Percentiles rank a stretch among this genome's conserved stretches.
phyloP scores from a whole-genome alignment of 2,797 vertebrate genomes.

The Leucoraja ocellata region DNA sequence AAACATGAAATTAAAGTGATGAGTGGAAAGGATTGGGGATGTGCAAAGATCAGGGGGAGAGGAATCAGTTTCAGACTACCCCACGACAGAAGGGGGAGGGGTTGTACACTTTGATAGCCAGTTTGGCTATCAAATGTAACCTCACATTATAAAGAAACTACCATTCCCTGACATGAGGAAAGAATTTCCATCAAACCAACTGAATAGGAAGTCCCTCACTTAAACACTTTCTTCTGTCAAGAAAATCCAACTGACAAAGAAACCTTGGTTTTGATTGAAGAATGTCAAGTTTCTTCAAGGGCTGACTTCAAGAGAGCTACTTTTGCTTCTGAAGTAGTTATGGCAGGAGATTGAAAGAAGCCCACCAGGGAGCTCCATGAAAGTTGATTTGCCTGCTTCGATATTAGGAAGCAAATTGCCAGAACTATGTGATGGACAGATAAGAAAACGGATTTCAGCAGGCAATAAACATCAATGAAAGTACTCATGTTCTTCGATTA shows the following conservation, averaged over 20 bases:
- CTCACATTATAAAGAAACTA: not conserved
- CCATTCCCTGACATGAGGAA: not conserved
- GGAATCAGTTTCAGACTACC: no score
- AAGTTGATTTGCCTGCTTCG: not conserved
- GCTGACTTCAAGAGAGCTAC: not conserved
- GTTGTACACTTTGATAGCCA: no score
- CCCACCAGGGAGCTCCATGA: not conserved
- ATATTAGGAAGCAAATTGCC: not conserved
- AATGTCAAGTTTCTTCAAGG: not conserved
- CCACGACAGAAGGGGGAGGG: no score
- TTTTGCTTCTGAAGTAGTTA: not conserved
- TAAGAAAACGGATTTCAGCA: not conserved
- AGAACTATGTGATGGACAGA: not conserved
- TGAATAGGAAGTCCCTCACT: not conserved
- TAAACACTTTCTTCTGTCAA: not conserved
- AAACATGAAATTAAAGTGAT: no score
- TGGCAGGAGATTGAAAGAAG: not conserved
- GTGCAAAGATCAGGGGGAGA: no score
- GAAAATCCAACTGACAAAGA: not conserved
- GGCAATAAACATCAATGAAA: not conserved
- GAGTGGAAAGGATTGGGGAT: no score
- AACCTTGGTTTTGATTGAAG: not conserved
- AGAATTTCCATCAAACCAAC: not conserved
- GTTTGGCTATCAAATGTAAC: not conserved
- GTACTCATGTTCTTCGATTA: not conserved